A percentile compares a stretch with the other conserved stretches of the same genome.
These are phyloP conservation scores for Synergus gifuensis DNA, from an alignment of 2,888 invertebrate genomes.

Conservation along the genomic window DNA sequence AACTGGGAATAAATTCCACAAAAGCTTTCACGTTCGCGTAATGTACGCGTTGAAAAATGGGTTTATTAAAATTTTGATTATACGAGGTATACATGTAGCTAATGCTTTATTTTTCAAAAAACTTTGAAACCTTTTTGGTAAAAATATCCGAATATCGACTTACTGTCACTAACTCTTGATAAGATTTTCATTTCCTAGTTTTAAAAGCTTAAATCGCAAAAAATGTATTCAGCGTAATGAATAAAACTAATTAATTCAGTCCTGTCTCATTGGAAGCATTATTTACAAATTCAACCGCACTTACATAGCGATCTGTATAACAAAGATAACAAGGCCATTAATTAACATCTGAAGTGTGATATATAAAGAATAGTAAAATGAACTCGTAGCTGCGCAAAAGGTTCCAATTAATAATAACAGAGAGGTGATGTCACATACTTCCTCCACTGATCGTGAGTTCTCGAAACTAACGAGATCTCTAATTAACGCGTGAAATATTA, in stretches of 20 bases:
- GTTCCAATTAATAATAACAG: slow-evolving; percentile 18
- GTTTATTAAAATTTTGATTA: not conserved
- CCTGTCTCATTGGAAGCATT: not conserved
- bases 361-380: not conserved
- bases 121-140: too few species aligned
- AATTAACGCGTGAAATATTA: not conserved
- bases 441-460: not conserved
- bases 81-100: not conserved
- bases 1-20: not conserved
- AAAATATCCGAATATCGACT: not conserved
- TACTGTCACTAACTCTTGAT: not conserved
- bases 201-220: not conserved
- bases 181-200: not conserved
- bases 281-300: not conserved
- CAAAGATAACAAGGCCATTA: not conserved
- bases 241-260: too few species aligned
- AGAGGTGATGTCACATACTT: not conserved
- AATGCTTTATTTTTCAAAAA: too few species aligned
- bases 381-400: not conserved
- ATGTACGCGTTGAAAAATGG: not conserved
- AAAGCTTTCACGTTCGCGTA: not conserved
- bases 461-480: not conserved
- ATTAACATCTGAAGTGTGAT: slow-evolving; percentile 9
- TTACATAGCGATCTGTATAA: not conserved
- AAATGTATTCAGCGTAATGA: too few species aligned